Evolutionary conservation across 1,140 invertebrate species (phyloP).

Genomic region (Heliconius eleuchia): DNA sequence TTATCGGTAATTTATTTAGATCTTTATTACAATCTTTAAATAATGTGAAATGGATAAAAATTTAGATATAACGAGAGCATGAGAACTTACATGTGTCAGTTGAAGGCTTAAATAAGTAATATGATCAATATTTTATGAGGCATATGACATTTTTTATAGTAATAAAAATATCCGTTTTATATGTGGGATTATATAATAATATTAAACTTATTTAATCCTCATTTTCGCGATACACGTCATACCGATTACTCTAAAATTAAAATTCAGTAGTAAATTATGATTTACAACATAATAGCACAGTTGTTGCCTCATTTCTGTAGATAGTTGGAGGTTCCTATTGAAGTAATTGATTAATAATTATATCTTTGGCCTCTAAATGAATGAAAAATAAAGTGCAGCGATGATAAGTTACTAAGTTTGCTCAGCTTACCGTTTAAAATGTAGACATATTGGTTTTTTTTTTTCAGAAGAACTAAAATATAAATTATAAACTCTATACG

Average conservation of each 20-base stretch:
- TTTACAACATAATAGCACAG: background rate
- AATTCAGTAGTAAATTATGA: background rate
- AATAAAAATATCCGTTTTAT: constrained; percentile 9
- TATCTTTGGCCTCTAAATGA: too few relatives aligned
- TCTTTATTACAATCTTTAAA: constrained; percentile 4
- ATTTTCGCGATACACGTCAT: background rate
- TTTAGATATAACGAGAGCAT: background rate
- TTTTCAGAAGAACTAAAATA: too few relatives aligned
- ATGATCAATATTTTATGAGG: background rate
- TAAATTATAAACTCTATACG: too few relatives aligned
- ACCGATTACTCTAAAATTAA: background rate
- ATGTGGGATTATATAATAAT: background rate
- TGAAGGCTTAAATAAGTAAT: background rate
- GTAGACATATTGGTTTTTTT: too few relatives aligned
- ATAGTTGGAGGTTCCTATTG: background rate
- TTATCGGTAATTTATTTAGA: background rate
- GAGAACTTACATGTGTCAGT: background rate
- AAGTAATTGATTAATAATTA: too few relatives aligned
- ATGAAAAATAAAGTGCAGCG: too few relatives aligned
- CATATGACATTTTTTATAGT: background rate
- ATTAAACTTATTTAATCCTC: background rate
- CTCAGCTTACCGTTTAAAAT: too few relatives aligned
- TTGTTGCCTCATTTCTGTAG: background rate
- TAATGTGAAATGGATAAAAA: background rate
- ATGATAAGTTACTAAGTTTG: too few relatives aligned